Conservation (phyloP, 2,113 vertebrate genomes). For the Pterocles gutturalis region DNA sequence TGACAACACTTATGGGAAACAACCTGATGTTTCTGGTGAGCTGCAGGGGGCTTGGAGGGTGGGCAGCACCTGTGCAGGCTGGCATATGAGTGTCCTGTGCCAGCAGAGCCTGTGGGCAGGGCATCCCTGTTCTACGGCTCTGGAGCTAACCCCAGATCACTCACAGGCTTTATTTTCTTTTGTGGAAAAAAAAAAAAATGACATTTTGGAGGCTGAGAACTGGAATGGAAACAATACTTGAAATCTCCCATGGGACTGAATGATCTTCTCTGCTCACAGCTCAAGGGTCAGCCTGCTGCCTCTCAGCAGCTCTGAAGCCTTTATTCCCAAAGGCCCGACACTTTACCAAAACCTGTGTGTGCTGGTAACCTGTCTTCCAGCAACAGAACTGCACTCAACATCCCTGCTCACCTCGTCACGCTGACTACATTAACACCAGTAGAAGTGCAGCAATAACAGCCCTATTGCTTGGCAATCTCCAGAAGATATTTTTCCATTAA, state of each 20-base stretch:
- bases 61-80: neutral
- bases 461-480: neutral
- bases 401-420: fast-evolving
- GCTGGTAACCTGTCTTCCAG: neutral
- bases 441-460: neutral
- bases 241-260: neutral
- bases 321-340: neutral
- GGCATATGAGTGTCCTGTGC: neutral
- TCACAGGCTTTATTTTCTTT: neutral
- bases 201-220: neutral
- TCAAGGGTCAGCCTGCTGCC: neutral
- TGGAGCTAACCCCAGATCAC: neutral
- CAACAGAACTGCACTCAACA: neutral
- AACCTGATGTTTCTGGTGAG: neutral
- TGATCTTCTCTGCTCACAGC: neutral
- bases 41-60: neutral
- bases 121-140: neutral
- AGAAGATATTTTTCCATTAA: neutral
- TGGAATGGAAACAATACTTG: neutral
- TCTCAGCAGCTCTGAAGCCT: neutral
- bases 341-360: neutral
- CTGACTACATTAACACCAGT: neutral
- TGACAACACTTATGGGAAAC: fast-evolving
- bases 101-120: neutral
- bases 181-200: neutral